These are phyloP conservation scores for Sorex araneus DNA, from an alignment of 2,113 vertebrate species.

Conservation along the genomic window DNA sequence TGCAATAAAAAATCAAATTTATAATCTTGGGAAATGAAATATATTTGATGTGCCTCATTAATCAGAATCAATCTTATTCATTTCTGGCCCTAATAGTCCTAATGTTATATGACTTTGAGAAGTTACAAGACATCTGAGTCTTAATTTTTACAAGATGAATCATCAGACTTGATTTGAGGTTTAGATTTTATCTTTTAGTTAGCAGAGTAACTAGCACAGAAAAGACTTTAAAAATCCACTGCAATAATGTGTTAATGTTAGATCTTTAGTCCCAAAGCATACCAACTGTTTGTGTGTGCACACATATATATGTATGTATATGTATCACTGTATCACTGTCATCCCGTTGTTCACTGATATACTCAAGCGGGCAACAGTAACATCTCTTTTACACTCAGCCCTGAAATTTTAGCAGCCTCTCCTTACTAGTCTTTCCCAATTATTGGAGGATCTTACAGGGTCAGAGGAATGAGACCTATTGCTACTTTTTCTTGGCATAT, in stretches of 20 bases:
- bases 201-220: background rate
- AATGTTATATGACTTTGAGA: background rate
- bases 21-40: background rate
- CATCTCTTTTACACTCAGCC: no score
- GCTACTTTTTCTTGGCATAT: no score
- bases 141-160: slow-evolving; percentile 14
- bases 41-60: slow-evolving; percentile 37
- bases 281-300: background rate
- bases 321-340: no score
- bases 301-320: background rate
- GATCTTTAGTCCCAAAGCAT: background rate
- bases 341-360: no score
- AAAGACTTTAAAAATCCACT: background rate
- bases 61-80: background rate
- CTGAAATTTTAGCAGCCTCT: no score
- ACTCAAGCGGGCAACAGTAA: no score
- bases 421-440: no score
- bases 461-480: no score
- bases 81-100: background rate
- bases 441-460: no score
- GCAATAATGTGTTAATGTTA: background rate
- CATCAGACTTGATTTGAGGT: background rate
- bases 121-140: background rate
- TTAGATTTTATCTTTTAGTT: background rate
- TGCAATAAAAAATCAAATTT: slow-evolving; percentile 24